Evolutionary conservation across 1,140 invertebrate genomes (phyloP).

Genomic region (Drosophila miranda): DNA sequence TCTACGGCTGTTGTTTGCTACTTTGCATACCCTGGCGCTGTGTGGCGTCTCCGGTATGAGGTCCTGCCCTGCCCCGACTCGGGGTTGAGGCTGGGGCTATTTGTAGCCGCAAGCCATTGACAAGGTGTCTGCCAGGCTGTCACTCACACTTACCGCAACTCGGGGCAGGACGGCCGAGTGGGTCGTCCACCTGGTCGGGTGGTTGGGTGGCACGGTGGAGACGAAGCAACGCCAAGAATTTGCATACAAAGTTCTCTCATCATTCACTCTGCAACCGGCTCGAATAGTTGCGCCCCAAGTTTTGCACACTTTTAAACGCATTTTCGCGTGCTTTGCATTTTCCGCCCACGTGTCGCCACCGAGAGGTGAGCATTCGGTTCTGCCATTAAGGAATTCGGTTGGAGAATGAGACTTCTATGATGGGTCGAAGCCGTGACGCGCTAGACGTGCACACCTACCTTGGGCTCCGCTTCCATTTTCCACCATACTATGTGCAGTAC

Average conservation of each 20-base stretch:
- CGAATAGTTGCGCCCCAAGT: conserved; percentile 27
- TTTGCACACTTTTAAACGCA: conserved; percentile 52
- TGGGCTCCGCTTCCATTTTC: no score
- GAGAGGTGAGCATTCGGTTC: background rate
- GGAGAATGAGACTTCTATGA: conserved; percentile 5
- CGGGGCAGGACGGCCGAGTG: conserved; percentile 3
- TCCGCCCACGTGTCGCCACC: conserved; percentile 36
- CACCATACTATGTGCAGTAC: no score
- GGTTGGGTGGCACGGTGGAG: background rate
- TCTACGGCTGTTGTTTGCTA: conserved; percentile 10
- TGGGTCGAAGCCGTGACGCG: no score
- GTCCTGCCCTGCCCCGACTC: background rate
- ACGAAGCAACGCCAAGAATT: conserved; percentile 31
- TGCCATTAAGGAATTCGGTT: conserved; percentile 33
- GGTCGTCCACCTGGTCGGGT: no score
- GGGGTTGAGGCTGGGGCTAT: conserved; percentile 36
- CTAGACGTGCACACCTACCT: no score
- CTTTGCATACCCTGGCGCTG: conserved; percentile 6
- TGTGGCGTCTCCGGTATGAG: conserved; percentile 10
- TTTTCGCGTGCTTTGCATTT: conserved; percentile 61
- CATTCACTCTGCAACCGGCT: conserved; percentile 3
- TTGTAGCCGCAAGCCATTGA: conserved; percentile 67
- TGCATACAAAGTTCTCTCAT: conserved; percentile 34
- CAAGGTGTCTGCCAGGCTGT: conserved; percentile 58
- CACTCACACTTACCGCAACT: conserved; percentile 53